Base-by-base conservation (phyloP, 37 sponge, comb jelly and placozoan species). In the Amphimedon queenslandica region DNA sequence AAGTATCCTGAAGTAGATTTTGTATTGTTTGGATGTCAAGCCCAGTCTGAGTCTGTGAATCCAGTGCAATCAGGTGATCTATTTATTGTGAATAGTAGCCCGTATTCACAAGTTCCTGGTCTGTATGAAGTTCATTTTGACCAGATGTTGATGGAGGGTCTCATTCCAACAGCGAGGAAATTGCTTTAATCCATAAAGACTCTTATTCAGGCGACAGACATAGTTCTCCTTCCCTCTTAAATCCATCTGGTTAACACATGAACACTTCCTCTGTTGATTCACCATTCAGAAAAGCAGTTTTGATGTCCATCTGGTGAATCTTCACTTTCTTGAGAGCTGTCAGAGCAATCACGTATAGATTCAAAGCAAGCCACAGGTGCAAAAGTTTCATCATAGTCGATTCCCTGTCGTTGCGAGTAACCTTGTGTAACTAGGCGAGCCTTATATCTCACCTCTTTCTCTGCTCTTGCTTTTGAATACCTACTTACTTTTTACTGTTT, bases 91-190 rank as follows among this genome's bases (percentile, higher is more conserved):
- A n/a, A n/a, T n/a, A n/a, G n/a, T n/a, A n/a, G n/a, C n/a, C n/a
- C n/a, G n/a, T n/a, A n/a, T n/a, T n/a, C n/a, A n/a, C n/a, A n/a
- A n/a, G n/a, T n/a, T n/a, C n/a, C n/a, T n/a, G n/a, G n/a, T n/a
- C n/a, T n/a, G n/a, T n/a, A n/a, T n/a, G n/a, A n/a, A n/a, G n/a
- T 56, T 74, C 75, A 82, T 74, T 57, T 82, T 61, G 41, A 66
- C 73, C 18, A 82, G 75, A 39, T 68, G 69, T 30, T 34, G 23
- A 57, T 82, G 60, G 25, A 82, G 42, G 36, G 70, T 42, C 21
- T 31, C 55, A 71, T 71, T 71, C 72, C 72, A 51, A 27, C 72
- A 71, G 8, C 57, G 72, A 33, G 56, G 57, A 33, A 57, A 71
- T 27, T 75, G 76, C 64, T 75, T 75, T 57, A 75, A 30, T 34